Conservation (phyloP, 2,113 vertebrate species). For the Sclerurus mexicanus region DNA sequence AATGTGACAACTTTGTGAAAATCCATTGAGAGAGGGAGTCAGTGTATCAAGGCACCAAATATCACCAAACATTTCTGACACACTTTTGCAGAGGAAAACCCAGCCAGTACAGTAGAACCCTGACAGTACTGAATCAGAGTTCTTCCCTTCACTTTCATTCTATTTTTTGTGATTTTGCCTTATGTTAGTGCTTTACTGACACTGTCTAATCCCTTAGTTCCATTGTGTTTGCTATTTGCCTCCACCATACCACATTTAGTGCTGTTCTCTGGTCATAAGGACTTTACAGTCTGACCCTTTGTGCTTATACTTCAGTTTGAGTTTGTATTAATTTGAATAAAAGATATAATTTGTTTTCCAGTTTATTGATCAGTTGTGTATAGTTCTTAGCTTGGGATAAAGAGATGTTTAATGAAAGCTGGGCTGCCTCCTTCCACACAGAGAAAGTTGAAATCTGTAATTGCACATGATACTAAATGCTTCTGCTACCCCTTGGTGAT, state of each 20-base stretch:
- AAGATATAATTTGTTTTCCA: neutral
- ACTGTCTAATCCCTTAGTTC: neutral
- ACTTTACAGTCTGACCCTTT: neutral
- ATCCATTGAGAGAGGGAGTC: neutral
- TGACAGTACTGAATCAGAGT: neutral
- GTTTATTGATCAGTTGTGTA: neutral
- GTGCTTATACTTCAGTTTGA: neutral
- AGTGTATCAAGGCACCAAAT: rapidly evolving
- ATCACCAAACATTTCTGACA: neutral
- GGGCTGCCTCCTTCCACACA: neutral
- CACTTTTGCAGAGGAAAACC: neutral
- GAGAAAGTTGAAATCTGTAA: neutral
- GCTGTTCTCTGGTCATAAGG: neutral
- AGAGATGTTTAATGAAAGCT: neutral
- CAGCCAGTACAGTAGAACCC: neutral
- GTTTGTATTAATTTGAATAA: neutral
- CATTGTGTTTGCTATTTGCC: neutral
- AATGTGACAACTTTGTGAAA: neutral
- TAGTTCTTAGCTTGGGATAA: neutral
- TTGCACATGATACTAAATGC: neutral
- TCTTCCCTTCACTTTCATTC: neutral
- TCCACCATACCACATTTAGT: neutral
- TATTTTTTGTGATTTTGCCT: neutral
- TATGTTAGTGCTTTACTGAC: neutral
- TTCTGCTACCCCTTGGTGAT: neutral